Percentiles rank a stretch among this genome's conserved stretches.
Evolutionary conservation across 2,888 invertebrate species (phyloP).

Genomic region (Actias luna): DNA sequence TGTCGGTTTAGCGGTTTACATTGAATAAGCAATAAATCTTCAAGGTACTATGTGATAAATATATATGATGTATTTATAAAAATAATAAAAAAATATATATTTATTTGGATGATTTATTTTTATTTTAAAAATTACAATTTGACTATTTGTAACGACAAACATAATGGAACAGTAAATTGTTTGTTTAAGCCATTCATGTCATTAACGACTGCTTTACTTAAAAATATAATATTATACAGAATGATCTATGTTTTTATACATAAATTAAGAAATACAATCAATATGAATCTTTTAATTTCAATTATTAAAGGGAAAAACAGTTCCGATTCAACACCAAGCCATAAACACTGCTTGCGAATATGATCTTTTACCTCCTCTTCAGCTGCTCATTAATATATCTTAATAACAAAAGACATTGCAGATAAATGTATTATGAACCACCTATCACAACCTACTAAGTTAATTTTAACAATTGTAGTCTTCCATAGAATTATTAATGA

Average conservation of each 20-base stretch:
- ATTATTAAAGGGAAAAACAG: not conserved
- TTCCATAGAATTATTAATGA: not conserved
- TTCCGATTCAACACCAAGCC: not conserved
- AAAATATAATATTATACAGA: not conserved
- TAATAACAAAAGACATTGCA: constrained; percentile 1
- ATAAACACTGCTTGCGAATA: not conserved
- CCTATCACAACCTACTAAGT: not conserved
- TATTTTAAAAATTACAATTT: constrained; percentile 9
- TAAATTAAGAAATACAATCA: not conserved
- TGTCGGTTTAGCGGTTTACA: too few species aligned
- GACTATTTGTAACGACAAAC: constrained; percentile 11
- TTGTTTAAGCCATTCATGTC: not conserved
- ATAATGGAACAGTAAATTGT: not conserved
- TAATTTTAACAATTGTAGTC: not conserved
- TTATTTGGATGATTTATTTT: constrained; percentile 15
- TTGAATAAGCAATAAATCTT: not conserved
- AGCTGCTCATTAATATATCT: not conserved
- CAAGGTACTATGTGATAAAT: not conserved
- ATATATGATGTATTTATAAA: too few species aligned
- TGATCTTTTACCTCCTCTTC: not conserved
- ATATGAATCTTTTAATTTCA: not conserved
- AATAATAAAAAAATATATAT: not conserved
- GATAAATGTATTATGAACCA: not conserved
- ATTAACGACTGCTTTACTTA: not conserved
- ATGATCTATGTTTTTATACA: not conserved